phyloP scores from a whole-genome alignment of 1,140 invertebrate genomes.

The Drosophila fuyamai region DNA sequence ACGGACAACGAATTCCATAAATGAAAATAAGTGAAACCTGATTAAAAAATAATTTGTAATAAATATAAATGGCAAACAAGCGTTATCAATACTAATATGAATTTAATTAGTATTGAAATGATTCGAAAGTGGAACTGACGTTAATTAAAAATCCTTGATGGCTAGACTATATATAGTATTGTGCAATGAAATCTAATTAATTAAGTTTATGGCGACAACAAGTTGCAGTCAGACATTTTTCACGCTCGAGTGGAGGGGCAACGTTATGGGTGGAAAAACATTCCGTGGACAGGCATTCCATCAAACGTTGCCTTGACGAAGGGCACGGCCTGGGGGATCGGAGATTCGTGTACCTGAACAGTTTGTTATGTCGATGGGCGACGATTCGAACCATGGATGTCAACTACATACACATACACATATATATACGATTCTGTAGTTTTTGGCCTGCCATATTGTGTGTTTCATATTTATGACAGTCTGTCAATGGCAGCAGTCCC shows the following conservation, averaged over 20 bases:
- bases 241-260: slow-evolving; percentile 34
- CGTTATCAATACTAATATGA: background rate
- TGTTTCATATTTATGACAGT: slow-evolving; percentile 75
- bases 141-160: slow-evolving; percentile 28
- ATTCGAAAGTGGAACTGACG: slow-evolving; percentile 6
- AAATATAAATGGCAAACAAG: background rate
- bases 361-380: slow-evolving; percentile 71
- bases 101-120: slow-evolving; percentile 14
- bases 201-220: slow-evolving; percentile 38
- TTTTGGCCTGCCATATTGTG: slow-evolving; percentile 58
- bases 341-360: slow-evolving; percentile 36
- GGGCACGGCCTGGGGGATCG: background rate
- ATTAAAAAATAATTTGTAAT: background rate
- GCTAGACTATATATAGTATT: slow-evolving; percentile 1
- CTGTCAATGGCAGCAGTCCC: slow-evolving; percentile 71
- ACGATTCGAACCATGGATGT: slow-evolving; percentile 37
- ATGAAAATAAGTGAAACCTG: background rate
- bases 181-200: slow-evolving; percentile 46
- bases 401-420: slow-evolving; percentile 16
- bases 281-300: slow-evolving; percentile 49
- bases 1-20: background rate
- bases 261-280: slow-evolving; percentile 40
- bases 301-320: slow-evolving; percentile 74
- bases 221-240: slow-evolving; percentile 38
- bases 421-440: slow-evolving; percentile 50